Conservation (phyloP, 1,140 invertebrate genomes). For the Papilio glaucus region DNA sequence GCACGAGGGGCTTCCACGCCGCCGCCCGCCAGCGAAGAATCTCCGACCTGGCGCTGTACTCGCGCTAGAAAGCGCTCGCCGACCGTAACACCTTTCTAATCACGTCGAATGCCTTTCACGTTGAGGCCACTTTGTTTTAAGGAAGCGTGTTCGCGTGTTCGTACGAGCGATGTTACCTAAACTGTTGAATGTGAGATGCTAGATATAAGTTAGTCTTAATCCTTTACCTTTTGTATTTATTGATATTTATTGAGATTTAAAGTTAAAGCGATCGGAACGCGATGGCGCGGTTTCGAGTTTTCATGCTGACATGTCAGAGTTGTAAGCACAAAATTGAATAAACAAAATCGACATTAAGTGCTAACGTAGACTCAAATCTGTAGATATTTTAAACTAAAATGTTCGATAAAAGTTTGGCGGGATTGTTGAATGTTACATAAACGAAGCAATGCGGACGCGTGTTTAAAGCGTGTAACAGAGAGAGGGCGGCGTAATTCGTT, state of each 20-base stretch:
- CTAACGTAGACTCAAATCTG: slow-evolving; percentile 28
- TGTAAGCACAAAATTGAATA: slow-evolving; percentile 77
- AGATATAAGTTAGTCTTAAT: slow-evolving; percentile 55
- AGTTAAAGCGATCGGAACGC: slow-evolving; percentile 62
- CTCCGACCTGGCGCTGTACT: slow-evolving; percentile 82
- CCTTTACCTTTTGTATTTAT: slow-evolving; percentile 66
- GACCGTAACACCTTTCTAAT: slow-evolving; percentile 83
- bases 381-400: slow-evolving; percentile 65
- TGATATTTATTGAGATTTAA: slow-evolving; percentile 75
- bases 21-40: slow-evolving; percentile 80
- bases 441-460: slow-evolving; percentile 9
- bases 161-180: slow-evolving; percentile 50
- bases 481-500: slow-evolving; percentile 34
- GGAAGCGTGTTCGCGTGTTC: slow-evolving; percentile 73
- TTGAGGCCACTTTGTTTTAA: slow-evolving; percentile 70
- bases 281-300: slow-evolving; percentile 68
- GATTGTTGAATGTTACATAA: slow-evolving; percentile 40
- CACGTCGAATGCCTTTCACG: slow-evolving; percentile 80
- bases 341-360: slow-evolving; percentile 76
- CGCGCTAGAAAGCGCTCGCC: slow-evolving; percentile 79
- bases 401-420: slow-evolving; percentile 42
- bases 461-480: slow-evolving; percentile 27
- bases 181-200: slow-evolving; percentile 60
- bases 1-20: slow-evolving; percentile 90
- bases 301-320: slow-evolving; percentile 76